Percentiles rank a stretch among this genome's conserved stretches.
These are phyloP conservation scores for Drosophila kambysellisi DNA, from an alignment of 2,888 invertebrate genomes.

Conservation along the genomic window DNA sequence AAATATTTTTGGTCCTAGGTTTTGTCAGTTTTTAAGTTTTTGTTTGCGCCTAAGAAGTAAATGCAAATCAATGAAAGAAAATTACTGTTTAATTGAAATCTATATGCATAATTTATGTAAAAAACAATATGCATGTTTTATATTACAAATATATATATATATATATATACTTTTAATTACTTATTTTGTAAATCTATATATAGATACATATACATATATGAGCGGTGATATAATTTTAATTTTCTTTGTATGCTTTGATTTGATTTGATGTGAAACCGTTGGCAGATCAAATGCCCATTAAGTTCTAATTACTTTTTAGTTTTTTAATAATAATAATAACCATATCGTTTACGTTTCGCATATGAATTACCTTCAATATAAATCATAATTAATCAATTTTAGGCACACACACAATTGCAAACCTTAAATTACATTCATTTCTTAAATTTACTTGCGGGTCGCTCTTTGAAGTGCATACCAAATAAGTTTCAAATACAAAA, in stretches of 20 bases:
- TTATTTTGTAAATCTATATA: constrained; percentile 32
- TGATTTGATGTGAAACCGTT: constrained; percentile 36
- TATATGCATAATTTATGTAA: constrained; percentile 35
- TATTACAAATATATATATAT: constrained; percentile 3
- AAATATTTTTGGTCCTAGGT: constrained; percentile 56
- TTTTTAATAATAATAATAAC: constrained; percentile 40
- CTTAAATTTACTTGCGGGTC: constrained; percentile 46
- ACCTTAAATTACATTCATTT: constrained; percentile 57
- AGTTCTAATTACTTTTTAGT: constrained; percentile 39
- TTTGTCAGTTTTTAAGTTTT: constrained; percentile 72
- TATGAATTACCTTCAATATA: constrained; percentile 75
- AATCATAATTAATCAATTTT: constrained; percentile 63
- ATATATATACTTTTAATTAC: constrained; percentile 27
- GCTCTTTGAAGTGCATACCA: constrained; percentile 60
- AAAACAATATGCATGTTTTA: constrained; percentile 27
- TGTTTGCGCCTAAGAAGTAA: constrained; percentile 46
- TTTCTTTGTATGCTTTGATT: constrained; percentile 67
- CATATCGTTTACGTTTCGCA: constrained; percentile 54
- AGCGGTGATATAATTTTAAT: constrained; percentile 82
- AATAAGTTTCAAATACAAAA: constrained; percentile 65
- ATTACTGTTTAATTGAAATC: constrained; percentile 35
- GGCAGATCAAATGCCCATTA: constrained; percentile 26
- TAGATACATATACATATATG: constrained; percentile 42
- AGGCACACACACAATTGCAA: constrained; percentile 48
- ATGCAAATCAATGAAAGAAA: constrained; percentile 24